Percentiles rank a stretch among this genome's conserved stretches.
Evolutionary conservation across 2,113 vertebrate genomes (phyloP).

Genomic region (Gadus chalcogrammus): DNA sequence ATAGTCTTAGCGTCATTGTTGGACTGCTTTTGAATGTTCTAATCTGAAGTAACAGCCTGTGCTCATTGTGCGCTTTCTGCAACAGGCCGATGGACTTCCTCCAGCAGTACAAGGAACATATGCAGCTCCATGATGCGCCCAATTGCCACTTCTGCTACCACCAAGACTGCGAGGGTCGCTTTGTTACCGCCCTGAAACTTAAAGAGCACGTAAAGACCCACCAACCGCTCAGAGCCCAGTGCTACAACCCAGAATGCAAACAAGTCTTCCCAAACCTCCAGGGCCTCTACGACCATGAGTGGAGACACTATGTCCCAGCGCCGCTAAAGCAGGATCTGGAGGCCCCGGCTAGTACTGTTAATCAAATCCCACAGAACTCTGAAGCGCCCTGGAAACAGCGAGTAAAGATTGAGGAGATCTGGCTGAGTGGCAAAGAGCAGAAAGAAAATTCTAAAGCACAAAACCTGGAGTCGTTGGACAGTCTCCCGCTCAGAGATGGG

Average conservation of each 20-base stretch:
- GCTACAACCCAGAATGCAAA: slow-evolving; percentile 82
- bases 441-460: slow-evolving; percentile 15
- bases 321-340: slow-evolving; percentile 47
- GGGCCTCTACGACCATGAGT: slow-evolving; percentile 86
- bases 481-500: neutral
- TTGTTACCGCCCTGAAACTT: slow-evolving; percentile 79
- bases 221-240: slow-evolving; percentile 66
- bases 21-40: too few species aligned
- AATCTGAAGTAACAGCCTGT: neutral
- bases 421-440: slow-evolving; percentile 46
- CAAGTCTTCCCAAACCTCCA: slow-evolving; percentile 79
- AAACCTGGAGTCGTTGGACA: neutral
- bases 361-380: slow-evolving; percentile 17
- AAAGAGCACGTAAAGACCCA: slow-evolving; percentile 81
- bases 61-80: slow-evolving; percentile 5
- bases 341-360: neutral
- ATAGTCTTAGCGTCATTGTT: too few species aligned
- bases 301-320: slow-evolving; percentile 80
- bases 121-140: slow-evolving; percentile 82
- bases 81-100: slow-evolving; percentile 62
- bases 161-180: slow-evolving; percentile 81
- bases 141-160: slow-evolving; percentile 91
- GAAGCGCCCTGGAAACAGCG: slow-evolving; percentile 75
- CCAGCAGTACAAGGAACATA: slow-evolving; percentile 89
- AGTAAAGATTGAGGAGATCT: slow-evolving; percentile 59